A percentile compares a stretch with the other conserved stretches of the same genome.
Conservation (phyloP, 2,888 invertebrate genomes). For the Shargacucullia verbasci region DNA sequence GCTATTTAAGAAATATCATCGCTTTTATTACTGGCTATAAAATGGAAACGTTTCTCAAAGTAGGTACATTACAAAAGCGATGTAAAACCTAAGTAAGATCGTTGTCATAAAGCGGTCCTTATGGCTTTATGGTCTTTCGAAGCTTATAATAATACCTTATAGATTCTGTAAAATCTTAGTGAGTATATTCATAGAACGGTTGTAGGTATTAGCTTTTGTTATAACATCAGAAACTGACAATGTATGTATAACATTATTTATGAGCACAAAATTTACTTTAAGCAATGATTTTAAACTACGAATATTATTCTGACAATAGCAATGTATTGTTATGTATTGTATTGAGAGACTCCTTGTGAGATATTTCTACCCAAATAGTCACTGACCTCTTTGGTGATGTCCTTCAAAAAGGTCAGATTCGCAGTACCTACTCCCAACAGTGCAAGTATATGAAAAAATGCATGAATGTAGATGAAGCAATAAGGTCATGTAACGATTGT, state of each 20-base stretch:
- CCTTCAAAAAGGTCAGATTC: too few species aligned
- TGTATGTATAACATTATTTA: neutral
- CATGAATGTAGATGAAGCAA: too few species aligned
- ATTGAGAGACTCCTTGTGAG: too few species aligned
- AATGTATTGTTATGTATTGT: too few species aligned
- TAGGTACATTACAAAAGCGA: constrained; percentile 42
- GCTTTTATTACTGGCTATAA: constrained; percentile 36
- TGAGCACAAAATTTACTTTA: too few species aligned
- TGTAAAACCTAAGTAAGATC: constrained; percentile 50
- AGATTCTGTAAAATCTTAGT: constrained; percentile 58
- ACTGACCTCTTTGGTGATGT: too few species aligned
- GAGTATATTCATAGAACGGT: constrained; percentile 35
- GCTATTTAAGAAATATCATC: constrained; percentile 22
- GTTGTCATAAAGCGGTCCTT: constrained; percentile 58
- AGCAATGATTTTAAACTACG: too few species aligned
- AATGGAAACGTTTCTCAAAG: constrained; percentile 38
- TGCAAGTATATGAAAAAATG: too few species aligned
- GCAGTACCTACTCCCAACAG: too few species aligned
- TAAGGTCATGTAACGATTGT: too few species aligned
- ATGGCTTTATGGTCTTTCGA: constrained; percentile 49
- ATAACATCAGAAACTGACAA: neutral
- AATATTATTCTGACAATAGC: too few species aligned
- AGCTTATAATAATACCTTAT: constrained; percentile 56
- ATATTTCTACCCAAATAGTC: too few species aligned
- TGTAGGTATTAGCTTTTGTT: neutral